Evolutionary conservation across 2,797 vertebrate species (phyloP), one percentile per base, ranked within the genome.

Genomic region (Limnodromus scolopaceus): DNA sequence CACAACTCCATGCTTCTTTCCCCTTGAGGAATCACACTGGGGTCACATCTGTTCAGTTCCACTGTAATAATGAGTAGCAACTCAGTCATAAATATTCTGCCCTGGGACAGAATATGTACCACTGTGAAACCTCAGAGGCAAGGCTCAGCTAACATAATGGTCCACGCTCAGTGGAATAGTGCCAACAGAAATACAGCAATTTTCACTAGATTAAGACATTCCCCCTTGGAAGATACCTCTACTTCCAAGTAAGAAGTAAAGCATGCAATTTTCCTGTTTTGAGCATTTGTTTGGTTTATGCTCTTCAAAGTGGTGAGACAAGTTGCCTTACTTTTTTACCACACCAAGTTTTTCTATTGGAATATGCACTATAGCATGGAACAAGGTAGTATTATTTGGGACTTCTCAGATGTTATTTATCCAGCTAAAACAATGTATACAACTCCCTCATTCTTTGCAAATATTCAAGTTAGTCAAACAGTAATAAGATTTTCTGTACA

Each of bases 81-180:
- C 38, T 17, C 32, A 79, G 46, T 82, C 57, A 49, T 24, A 84
- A 70, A 71, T 83, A 45, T 45, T 76, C 58, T 77, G 72, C 27
- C 27, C 39, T 1, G 1, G 49, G n/a, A 63, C 28, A 20, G 68
- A 58, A 49, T 32, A 46, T 1, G 0, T 60, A 28, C 13, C 24
- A 55, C 39, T 64, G n/a, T 38, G 30, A 92, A 90, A 64, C 18
- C 54, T 87, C 60, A 65, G 83, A 81, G 32, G 15, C 22, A 83
- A 68, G 23, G 39, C 32, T 63, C 58, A 30, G 9, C 38, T 80
- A 36, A 57, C 19, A 39, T 34, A 78, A 65, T 27, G 34, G 49
- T 55, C 39, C 36, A 32, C 0, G 0, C 16, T 43, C 54, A 55
- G 30, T 1, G 3, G 68, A 60, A n/a, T n/a, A n/a, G n/a, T n/a